Base-by-base conservation (phyloP, 2,888 invertebrate species). In the Orgyia antiqua region DNA sequence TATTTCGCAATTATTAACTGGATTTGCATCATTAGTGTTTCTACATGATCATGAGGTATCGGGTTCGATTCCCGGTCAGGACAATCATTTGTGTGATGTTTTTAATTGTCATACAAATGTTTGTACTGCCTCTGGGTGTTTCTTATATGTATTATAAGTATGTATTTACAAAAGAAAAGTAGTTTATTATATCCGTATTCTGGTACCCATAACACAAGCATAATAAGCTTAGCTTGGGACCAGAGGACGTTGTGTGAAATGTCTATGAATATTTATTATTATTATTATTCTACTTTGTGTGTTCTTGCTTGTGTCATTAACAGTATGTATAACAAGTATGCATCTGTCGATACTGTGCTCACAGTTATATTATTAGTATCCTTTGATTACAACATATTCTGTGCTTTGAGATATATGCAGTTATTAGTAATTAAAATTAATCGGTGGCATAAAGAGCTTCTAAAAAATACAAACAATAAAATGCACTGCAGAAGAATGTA, bases 341-440 rank as follows among this genome's bases (percentile, higher is more conserved):
- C 6, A 20, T 2, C n/a, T 10, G 2, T 23, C 4, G 5, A 10
- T 12, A n/a, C 3, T 13, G 2, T 29, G 1, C 2, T 35, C 2
- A 4, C n/a, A 5, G n/a, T 1, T 1, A 15, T 11, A 2, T 1
- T 29, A 2, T 13, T 33, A 1, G 3, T 24, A 2, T 4, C 5
- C 20, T 41, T 47, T n/a, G 41, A 43, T 27, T 7, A 26, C 1
- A 28, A 36, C 27, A 30, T 25, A 0, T 5, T 43, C 5, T 32
- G 36, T n/a, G 24, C 35, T 0, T 32, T 23, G 3, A 12, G 28
- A 10, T 4, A 29, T 0, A 21, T 43, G 4, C 13, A 20, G 3
- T 4, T 43, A 4, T 25, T 47, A 13, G 25, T 29, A 20, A 10
- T 15, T 8, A 37, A 35, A 17, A 5, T 35, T 4, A 7, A 13